phyloP scores from a whole-genome alignment of 2,888 invertebrate species.

The Apocheima hispidaria region DNA sequence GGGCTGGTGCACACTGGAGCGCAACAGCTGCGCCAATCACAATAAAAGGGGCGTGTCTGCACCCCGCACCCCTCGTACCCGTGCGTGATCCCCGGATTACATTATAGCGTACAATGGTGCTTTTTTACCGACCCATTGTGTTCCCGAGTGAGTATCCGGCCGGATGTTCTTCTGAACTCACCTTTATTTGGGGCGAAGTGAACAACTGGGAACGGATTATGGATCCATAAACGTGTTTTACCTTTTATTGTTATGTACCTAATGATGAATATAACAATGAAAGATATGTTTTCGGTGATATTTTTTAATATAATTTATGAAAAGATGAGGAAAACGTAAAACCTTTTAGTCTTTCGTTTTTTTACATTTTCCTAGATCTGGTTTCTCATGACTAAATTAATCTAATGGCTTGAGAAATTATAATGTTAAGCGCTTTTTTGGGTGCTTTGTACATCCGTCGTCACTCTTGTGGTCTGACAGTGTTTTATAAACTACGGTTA shows the following conservation, averaged over 20 bases:
- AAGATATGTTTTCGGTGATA: not conserved
- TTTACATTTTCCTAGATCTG: no score
- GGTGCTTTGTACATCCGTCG: no score
- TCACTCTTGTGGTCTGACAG: no score
- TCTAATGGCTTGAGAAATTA: no score
- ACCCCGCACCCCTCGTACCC: conserved; percentile 62
- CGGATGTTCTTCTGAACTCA: conserved; percentile 81
- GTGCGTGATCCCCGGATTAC: conserved; percentile 79
- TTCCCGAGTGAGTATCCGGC: conserved; percentile 84
- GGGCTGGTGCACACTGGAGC: conserved; percentile 65
- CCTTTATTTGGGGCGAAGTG: conserved; percentile 78
- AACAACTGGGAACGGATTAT: conserved; percentile 76
- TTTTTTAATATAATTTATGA: not conserved
- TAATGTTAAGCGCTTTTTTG: no score
- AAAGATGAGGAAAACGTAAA: not conserved
- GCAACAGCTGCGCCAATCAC: conserved; percentile 86
- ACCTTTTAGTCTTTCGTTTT: no score
- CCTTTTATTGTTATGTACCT: conserved; percentile 41
- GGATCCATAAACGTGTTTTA: conserved; percentile 47
- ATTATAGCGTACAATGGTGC: conserved; percentile 81
- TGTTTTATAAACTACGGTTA: not conserved
- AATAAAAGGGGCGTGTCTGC: conserved; percentile 79
- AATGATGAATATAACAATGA: conserved; percentile 25
- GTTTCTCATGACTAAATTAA: no score
- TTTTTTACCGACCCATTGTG: conserved; percentile 82